phyloP scores from a whole-genome alignment of 2,797 vertebrate species.

The Decapterus maruadsi region DNA sequence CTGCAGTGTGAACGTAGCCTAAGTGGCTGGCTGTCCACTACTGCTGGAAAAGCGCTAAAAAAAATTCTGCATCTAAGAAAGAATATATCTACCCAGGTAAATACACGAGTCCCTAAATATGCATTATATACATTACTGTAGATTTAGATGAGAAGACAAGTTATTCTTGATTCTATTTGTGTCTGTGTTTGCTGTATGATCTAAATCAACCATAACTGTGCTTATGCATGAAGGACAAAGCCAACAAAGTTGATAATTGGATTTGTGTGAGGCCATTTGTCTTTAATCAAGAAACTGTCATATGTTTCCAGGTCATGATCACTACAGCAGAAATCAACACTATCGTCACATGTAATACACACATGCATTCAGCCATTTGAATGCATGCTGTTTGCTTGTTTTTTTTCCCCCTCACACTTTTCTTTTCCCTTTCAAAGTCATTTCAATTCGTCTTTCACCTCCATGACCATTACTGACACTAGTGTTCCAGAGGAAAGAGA shows the following conservation, averaged over 20 bases:
- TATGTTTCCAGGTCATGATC: conserved; percentile 31
- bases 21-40: too few relatives aligned
- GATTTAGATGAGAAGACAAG: neutral
- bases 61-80: conserved; percentile 3
- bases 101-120: neutral
- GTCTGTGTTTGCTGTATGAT: neutral
- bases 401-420: neutral
- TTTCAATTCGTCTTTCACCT: conserved; percentile 42
- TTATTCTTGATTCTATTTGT: neutral
- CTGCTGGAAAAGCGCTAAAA: too few relatives aligned
- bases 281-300: conserved; percentile 53
- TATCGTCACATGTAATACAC: conserved; percentile 16
- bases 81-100: neutral
- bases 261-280: conserved; percentile 49
- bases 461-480: conserved; percentile 33
- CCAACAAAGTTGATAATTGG: conserved; percentile 51
- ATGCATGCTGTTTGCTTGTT: neutral
- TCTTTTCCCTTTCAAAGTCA: conserved; percentile 18
- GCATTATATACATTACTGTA: too few relatives aligned
- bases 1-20: too few relatives aligned
- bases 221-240: conserved; percentile 50
- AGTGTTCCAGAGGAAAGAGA: conserved; percentile 52
- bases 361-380: neutral
- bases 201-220: conserved; percentile 33
- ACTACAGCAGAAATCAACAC: conserved; percentile 30